Evolutionary conservation across 2,113 vertebrate genomes (phyloP), one percentile per base, ranked within the genome.

Genomic region (Mesembrinibis cayennensis): DNA sequence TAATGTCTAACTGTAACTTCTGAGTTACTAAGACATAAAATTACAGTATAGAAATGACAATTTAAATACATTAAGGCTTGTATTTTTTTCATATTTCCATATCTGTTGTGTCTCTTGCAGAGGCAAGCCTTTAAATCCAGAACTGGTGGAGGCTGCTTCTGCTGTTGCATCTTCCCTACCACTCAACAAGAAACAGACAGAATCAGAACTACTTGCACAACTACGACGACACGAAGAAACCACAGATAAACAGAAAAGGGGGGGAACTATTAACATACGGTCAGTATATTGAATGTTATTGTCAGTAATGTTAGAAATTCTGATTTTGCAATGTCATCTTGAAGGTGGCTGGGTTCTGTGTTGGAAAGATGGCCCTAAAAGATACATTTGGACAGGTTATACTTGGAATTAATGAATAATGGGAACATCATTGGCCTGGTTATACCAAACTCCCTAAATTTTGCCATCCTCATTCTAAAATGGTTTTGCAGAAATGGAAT

Each of bases 191-290:
- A 96, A 96, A 40, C 95, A 95, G 56, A 98, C 97, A 1, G 98
- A 98, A 85, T 99, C 99, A 1, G 99, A 99, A 22, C 98, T 99
- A 25, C 98, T 99, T 38, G 96, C 70, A 61, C 98, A 99, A 71
- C 97, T 99, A 42, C 98, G 97, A 80, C 95, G 98, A 92, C 99
- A 99, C 0, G 98, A 99, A 79, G 87, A 98, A 47, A 76, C 97
- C 53, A 96, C 96, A 6, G 98, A 98, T 81, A 96, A 95, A 55
- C 98, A 98, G 96, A 98, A 90, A 82, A 98, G 86, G n/a, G 97
- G 93, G 11, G 93, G 93, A 6, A 40, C 40, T 16, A n/a, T 89
- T 65, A 93, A 97, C 74, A 83, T 99, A 30, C 98, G 99, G 99
- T 99, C 67, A 90, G 98, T 96, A 82, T 59, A 19, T 47, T 50